A percentile compares a stretch with the other conserved stretches of the same genome.
Evolutionary conservation across 2,888 invertebrate genomes (phyloP).

Genomic region (Philereme vetulata): DNA sequence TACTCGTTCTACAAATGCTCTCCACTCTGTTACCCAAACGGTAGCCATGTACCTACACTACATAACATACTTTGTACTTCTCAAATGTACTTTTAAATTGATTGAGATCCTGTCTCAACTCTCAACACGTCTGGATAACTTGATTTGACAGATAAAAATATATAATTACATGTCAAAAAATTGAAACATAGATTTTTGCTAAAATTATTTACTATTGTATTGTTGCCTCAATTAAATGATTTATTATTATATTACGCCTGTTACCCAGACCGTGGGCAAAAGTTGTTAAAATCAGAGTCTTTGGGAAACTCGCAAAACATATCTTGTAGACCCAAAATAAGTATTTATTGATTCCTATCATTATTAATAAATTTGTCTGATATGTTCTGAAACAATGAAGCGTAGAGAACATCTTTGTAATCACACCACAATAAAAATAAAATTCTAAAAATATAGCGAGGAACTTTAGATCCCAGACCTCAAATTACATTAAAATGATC

Average conservation of each 20-base stretch:
- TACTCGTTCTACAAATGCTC: neutral
- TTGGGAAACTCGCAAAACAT: no score
- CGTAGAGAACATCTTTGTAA: constrained; percentile 6
- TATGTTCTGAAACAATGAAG: constrained; percentile 18
- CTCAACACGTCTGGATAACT: no score
- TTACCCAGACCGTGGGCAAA: no score
- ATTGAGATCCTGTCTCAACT: neutral
- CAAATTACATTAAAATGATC: constrained; percentile 41
- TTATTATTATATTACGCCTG: no score
- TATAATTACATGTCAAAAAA: no score
- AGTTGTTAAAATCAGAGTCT: no score
- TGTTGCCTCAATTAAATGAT: no score
- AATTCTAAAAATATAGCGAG: constrained; percentile 39
- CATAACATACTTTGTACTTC: constrained; percentile 14
- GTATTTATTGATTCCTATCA: no score
- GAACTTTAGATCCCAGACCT: constrained; percentile 36
- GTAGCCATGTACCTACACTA: neutral
- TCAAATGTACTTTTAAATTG: constrained; percentile 14
- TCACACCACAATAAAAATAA: constrained; percentile 19
- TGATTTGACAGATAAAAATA: no score
- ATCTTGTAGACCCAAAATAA: no score
- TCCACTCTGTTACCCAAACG: neutral
- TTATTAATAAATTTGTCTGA: constrained; percentile 10
- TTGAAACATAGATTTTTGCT: no score
- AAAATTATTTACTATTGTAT: no score